Evolutionary conservation across 2,888 invertebrate genomes (phyloP), one percentile per base, ranked within the genome.

Genomic region (Acronicta aceris): DNA sequence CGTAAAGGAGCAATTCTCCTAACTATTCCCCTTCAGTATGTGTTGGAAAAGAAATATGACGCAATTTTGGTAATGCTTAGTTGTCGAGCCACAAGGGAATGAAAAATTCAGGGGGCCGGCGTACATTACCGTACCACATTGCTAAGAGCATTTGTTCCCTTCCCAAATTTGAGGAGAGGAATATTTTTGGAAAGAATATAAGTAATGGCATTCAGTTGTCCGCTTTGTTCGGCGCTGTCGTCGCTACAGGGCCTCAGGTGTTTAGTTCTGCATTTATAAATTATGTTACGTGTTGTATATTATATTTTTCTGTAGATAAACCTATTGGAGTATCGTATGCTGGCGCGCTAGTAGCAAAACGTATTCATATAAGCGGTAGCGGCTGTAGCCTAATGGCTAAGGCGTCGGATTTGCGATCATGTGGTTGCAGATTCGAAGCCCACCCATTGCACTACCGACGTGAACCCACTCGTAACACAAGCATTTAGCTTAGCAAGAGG

Each of bases 21-120:
- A 89, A 93, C 92, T 94, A 92, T 91, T 92, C 89, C 84, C 88
- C 84, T 81, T 82, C 60, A 61, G 79, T 76, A 66, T 88, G 90
- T 89, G 91, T 87, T 87, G 80, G 89, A 87, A 89, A 92, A 93
- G 92, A 94, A 93, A 93, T 93, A 93, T 94, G 93, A 93, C 89
- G 93, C 94, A 94, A 94, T 94, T 94, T 93, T 87, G 89, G 92
- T 94, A 94, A 94, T 94, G 94, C 90, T 91, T 89, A 92, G 92
- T 94, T 92, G 93, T 92, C 92, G 90, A 88, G 92, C 89, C 92
- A 91, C 93, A 87, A 89, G 93, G 93, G 93, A 93, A 93, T 94
- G 93, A 94, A 94, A 94, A 94, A 94, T 94, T 94, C 92, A 93
- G 87, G 92, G 92, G 92, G 91, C 91, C 82, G 88, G 83, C 89